A percentile compares a stretch with the other conserved stretches of the same genome.
Evolutionary conservation across 2,888 invertebrate genomes (phyloP).

Genomic region (Latheticus oryzae): DNA sequence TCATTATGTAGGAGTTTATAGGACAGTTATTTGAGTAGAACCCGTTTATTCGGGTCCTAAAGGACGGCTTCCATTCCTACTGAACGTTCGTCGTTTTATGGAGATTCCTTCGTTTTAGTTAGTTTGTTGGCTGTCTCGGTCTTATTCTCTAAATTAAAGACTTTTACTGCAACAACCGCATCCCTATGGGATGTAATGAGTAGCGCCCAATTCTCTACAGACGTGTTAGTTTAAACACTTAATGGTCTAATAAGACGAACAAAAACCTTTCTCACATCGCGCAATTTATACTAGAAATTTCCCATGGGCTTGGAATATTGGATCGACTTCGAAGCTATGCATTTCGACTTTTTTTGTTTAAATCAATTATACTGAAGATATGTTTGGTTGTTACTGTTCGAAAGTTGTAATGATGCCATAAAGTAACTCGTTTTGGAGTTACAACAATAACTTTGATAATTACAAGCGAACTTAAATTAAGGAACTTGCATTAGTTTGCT

Average conservation of each 20-base stretch:
- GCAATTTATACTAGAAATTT: conserved; percentile 2
- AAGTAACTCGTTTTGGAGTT: conserved; percentile 17
- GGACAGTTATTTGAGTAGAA: conserved; percentile 55
- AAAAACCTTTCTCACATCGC: conserved; percentile 2
- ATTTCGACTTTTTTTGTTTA: no score
- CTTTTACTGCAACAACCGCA: conserved; percentile 32
- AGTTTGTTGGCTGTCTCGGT: conserved; percentile 30
- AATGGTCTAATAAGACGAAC: conserved; percentile 2
- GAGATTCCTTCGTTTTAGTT: conserved; percentile 47
- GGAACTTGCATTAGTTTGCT: conserved; percentile 21
- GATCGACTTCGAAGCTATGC: no score
- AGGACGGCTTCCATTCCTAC: conserved; percentile 44
- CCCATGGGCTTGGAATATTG: conserved; percentile 1
- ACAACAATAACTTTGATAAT: conserved; percentile 36
- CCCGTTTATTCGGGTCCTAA: conserved; percentile 38
- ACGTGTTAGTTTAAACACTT: conserved; percentile 19
- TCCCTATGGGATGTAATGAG: conserved; percentile 33
- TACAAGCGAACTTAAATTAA: conserved; percentile 31
- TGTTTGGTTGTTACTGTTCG: conserved; percentile 23
- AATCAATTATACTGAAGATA: conserved; percentile 27
- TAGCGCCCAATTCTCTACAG: conserved; percentile 23
- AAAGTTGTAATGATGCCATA: no score
- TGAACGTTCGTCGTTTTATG: conserved; percentile 52
- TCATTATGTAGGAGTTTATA: conserved; percentile 56
- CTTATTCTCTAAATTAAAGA: conserved; percentile 45